These are phyloP conservation scores for Plagodis dolabraria DNA, from an alignment of 2,888 invertebrate genomes.

Conservation along the genomic window DNA sequence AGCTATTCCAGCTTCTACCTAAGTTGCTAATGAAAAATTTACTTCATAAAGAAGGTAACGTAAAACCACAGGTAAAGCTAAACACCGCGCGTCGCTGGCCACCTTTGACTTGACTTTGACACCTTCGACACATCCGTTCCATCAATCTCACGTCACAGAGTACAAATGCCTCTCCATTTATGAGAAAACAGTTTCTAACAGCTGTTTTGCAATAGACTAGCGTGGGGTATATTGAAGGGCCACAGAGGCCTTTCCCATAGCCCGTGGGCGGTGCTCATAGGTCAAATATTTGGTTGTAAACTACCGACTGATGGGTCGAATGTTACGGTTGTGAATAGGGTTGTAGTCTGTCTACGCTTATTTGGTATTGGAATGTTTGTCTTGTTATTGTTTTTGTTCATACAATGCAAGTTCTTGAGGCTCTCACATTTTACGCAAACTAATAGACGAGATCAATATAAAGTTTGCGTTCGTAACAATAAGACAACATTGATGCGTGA, in stretches of 20 bases:
- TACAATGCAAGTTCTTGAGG: no score
- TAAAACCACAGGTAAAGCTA: slow-evolving; percentile 1
- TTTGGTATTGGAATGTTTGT: slow-evolving; percentile 8
- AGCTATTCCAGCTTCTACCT: not conserved
- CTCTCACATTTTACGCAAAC: no score
- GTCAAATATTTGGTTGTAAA: slow-evolving; percentile 39
- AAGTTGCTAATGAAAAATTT: not conserved
- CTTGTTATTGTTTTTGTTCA: not conserved
- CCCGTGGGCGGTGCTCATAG: slow-evolving; percentile 38
- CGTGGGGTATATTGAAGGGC: slow-evolving; percentile 36
- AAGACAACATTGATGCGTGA: no score
- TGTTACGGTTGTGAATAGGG: slow-evolving; percentile 29
- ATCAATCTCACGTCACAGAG: slow-evolving; percentile 34
- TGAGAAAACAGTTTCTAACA: slow-evolving; percentile 35
- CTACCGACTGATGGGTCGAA: slow-evolving; percentile 31
- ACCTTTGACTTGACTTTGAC: slow-evolving; percentile 28
- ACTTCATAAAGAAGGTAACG: slow-evolving; percentile 4
- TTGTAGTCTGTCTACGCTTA: slow-evolving; percentile 28
- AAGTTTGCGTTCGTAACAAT: no score
- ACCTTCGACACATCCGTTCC: slow-evolving; percentile 26
- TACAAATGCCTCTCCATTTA: slow-evolving; percentile 27
- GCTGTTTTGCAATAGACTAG: slow-evolving; percentile 36
- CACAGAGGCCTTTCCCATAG: slow-evolving; percentile 38
- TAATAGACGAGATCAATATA: no score
- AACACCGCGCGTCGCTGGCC: not conserved